Conservation (phyloP, 2,113 vertebrate species). For the Microtus ochrogaster region DNA sequence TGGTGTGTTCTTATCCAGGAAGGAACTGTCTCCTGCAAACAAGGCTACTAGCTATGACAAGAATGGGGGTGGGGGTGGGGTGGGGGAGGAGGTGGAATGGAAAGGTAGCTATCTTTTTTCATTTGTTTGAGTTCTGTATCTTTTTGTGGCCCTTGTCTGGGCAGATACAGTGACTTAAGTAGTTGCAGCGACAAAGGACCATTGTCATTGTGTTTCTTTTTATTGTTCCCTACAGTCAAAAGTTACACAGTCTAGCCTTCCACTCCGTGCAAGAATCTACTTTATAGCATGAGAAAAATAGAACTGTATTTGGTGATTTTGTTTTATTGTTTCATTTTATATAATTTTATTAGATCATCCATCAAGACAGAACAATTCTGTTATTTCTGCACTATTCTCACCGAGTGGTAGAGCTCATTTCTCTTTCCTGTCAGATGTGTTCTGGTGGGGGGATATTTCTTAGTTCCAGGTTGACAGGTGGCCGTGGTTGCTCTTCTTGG, state of each 20-base stretch:
- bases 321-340: slow-evolving; percentile 52
- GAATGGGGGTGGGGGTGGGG: too few relatives aligned
- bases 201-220: not conserved
- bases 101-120: not conserved
- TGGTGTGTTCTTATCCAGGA: not conserved
- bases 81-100: too few relatives aligned
- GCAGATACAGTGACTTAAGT: not conserved
- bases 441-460: not conserved
- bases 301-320: slow-evolving; percentile 12
- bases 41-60: not conserved
- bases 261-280: not conserved
- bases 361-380: slow-evolving; percentile 37
- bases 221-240: slow-evolving; percentile 36
- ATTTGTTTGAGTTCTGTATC: not conserved
- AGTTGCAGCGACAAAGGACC: not conserved
- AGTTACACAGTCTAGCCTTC: not conserved
- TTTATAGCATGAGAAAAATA: not conserved
- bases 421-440: slow-evolving; percentile 20
- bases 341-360: slow-evolving; percentile 57
- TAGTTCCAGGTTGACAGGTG: not conserved
- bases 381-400: not conserved
- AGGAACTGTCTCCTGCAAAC: not conserved
- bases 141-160: not conserved
- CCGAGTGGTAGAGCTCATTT: slow-evolving; percentile 28
- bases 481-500: not conserved